phyloP scores from a whole-genome alignment of 1,140 invertebrate species.

The Sinonovacula constricta region DNA sequence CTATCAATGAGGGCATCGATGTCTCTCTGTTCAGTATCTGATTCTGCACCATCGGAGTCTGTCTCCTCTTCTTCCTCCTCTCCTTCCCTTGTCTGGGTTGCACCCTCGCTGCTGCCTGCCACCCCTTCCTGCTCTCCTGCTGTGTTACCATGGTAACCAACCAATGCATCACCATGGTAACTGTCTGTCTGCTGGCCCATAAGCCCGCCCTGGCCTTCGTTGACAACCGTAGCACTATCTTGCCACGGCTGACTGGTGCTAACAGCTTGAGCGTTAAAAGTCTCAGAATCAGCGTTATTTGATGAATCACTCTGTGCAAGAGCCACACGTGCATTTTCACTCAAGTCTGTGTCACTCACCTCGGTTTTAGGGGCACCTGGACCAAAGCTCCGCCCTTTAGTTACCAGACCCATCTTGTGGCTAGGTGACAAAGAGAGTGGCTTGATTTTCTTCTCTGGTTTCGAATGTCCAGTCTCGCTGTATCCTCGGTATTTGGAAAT shows the following conservation, averaged over 20 bases:
- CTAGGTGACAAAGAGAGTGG: constrained; percentile 53
- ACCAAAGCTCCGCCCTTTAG: constrained; percentile 61
- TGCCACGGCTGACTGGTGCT: constrained; percentile 26
- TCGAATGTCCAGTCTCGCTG: constrained; percentile 50
- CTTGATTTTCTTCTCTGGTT: constrained; percentile 63
- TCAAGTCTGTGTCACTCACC: constrained; percentile 40
- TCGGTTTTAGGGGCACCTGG: constrained; percentile 60
- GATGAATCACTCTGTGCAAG: constrained; percentile 31
- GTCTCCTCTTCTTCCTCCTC: background rate
- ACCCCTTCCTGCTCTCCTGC: background rate
- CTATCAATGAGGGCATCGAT: constrained; percentile 46
- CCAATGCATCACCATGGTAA: background rate
- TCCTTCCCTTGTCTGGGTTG: background rate
- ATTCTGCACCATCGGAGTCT: constrained; percentile 20
- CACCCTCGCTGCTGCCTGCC: background rate
- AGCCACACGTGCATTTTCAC: constrained; percentile 6
- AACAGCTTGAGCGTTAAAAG: constrained; percentile 21
- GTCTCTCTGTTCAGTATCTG: constrained; percentile 43
- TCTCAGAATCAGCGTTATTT: constrained; percentile 26
- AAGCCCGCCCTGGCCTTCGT: no score
- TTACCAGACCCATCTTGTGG: constrained; percentile 64
- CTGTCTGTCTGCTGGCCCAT: background rate
- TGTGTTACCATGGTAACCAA: no score
- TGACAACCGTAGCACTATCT: constrained; percentile 26
- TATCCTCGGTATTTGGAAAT: constrained; percentile 72